Evolutionary conservation across 2,888 invertebrate species (phyloP).

Genomic region (Dione vanillae): DNA sequence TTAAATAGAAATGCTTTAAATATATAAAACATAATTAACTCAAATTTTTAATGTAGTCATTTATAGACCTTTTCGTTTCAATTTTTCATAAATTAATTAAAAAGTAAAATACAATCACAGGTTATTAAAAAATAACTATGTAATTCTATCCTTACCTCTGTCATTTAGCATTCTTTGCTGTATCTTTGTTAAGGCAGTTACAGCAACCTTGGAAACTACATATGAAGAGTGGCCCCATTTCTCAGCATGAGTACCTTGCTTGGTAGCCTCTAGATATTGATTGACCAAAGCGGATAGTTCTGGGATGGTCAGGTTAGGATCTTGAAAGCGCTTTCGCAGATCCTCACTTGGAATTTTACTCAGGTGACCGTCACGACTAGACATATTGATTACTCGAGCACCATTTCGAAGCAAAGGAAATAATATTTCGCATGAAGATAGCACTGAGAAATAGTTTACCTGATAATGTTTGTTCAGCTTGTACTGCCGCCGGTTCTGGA

Average conservation of each 20-base stretch:
- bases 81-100: no score
- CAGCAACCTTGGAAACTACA: slow-evolving; percentile 86
- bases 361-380: slow-evolving; percentile 87
- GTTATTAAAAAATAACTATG: neutral
- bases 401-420: slow-evolving; percentile 88
- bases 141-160: neutral
- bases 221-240: slow-evolving; percentile 87
- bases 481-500: slow-evolving; percentile 85
- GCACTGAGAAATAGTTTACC: slow-evolving; percentile 88
- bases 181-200: slow-evolving; percentile 86
- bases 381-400: slow-evolving; percentile 89
- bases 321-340: slow-evolving; percentile 78
- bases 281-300: slow-evolving; percentile 86
- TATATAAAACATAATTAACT: no score
- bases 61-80: no score
- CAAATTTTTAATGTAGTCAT: no score
- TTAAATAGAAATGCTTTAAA: no score
- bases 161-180: slow-evolving; percentile 83
- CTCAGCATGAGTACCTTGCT: slow-evolving; percentile 62
- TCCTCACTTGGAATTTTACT: slow-evolving; percentile 80
- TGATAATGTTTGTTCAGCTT: slow-evolving; percentile 88
- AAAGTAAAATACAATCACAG: no score
- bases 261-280: slow-evolving; percentile 85
- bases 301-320: slow-evolving; percentile 81
- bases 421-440: slow-evolving; percentile 86